Base-by-base conservation (phyloP, 2,888 invertebrate species). In the Chymomyza procnemis region DNA sequence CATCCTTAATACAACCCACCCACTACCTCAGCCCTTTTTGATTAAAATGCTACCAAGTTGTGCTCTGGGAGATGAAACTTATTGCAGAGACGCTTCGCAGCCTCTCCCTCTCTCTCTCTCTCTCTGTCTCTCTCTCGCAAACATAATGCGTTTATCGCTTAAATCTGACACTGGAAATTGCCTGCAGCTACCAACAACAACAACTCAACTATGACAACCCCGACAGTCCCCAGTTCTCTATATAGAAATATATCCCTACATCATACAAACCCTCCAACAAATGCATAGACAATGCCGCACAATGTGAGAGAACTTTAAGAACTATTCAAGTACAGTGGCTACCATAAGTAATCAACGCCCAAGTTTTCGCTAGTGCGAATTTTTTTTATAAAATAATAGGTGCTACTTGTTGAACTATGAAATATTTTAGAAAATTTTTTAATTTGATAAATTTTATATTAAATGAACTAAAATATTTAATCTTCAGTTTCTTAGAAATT, bases 121-220 rank as follows among this genome's bases (percentile, higher is more conserved):
- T n/a, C n/a, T n/a, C 26, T 6, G 26, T 26, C 26, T 26, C 18
- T 30, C 59, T 60, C 54, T 59, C 34, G 16, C 9, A 61, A 16
- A 54, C 55, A 52, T 71, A 75, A 71, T 61, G 61, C 60, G 62
- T 67, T 75, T 61, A 67, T 41, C 47, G 59, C 50, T 50, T 54
- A 59, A 67, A 59, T 57, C 56, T 41, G 66, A 71, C 46, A 66
- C 21, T 52, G 30, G 19, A 54, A 19, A 26, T 22, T 54, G 54
- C 50, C 50, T 18, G 50, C 50, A 50, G 50, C 18, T 16, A 18
- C 5, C 34, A 66, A 61, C 61, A 58, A 54, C 50, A 68, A 57
- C 34, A 64, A 63, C 61, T 55, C 47, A 26, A 52, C 62, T 63
- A 59, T 64, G 62, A 73, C 12, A 41, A 41, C 34, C 34, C 9